These are phyloP conservation scores for Casuarius casuarius DNA, from an alignment of 2,113 vertebrate genomes.

Conservation along the genomic window DNA sequence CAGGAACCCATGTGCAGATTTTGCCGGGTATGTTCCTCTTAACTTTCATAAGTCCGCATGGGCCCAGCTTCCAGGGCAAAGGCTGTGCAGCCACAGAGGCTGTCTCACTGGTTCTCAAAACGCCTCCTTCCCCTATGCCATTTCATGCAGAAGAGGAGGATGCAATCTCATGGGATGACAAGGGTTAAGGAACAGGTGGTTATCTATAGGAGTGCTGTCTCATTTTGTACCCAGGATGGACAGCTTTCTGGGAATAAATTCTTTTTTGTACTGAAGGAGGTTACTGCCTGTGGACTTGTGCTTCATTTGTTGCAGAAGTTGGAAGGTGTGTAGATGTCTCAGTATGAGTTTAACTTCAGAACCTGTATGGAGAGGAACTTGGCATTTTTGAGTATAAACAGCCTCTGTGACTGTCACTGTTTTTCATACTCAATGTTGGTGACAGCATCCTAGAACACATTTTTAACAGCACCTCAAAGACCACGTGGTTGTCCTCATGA, in stretches of 20 bases:
- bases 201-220: not conserved
- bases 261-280: constrained; percentile 17
- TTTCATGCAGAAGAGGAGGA: not conserved
- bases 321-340: constrained; percentile 4
- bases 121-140: not conserved
- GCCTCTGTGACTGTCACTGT: not conserved
- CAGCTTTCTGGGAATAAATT: constrained; percentile 35
- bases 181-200: constrained; percentile 58
- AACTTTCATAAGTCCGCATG: not conserved
- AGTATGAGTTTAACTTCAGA: not conserved
- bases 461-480: not conserved
- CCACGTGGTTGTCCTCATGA: not conserved
- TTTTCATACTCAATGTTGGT: rapidly evolving
- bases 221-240: constrained; percentile 22
- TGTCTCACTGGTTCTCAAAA: rapidly evolving
- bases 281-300: not conserved
- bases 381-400: not conserved
- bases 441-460: not conserved
- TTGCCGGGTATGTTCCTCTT: not conserved
- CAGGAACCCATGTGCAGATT: not conserved
- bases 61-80: not conserved
- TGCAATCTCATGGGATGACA: not conserved
- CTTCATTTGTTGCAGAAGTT: not conserved
- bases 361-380: not conserved
- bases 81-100: not conserved